A percentile compares a stretch with the other conserved stretches of the same genome.
These are phyloP conservation scores for Erynnis tages DNA, from an alignment of 2,888 invertebrate species.

Conservation along the genomic window DNA sequence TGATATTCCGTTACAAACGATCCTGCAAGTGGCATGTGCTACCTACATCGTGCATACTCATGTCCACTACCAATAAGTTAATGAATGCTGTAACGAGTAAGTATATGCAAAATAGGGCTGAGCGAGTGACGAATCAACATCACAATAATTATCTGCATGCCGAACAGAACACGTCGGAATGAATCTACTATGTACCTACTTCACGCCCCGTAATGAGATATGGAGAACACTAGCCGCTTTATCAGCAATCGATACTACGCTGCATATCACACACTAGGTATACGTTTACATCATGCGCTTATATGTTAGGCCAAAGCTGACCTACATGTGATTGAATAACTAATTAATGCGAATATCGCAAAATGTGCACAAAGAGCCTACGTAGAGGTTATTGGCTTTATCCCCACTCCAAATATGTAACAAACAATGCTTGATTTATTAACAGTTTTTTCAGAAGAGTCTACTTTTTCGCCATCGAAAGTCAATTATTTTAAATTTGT, in stretches of 20 bases:
- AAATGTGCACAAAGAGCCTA: not conserved
- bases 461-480: no score
- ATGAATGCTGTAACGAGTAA: not conserved
- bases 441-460: no score
- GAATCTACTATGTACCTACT: constrained; percentile 32
- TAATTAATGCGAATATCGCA: not conserved
- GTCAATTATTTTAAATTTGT: no score
- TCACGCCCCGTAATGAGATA: constrained; percentile 65
- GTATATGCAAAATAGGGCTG: constrained; percentile 14
- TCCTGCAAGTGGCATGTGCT: no score
- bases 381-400: no score
- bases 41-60: no score
- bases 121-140: constrained; percentile 7
- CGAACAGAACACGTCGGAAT: constrained; percentile 48
- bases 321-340: constrained; percentile 5
- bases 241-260: constrained; percentile 46
- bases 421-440: no score
- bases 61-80: no score
- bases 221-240: constrained; percentile 51
- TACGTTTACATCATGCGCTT: constrained; percentile 20
- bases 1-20: no score
- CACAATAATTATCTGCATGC: constrained; percentile 29
- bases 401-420: no score
- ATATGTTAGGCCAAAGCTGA: constrained; percentile 20
- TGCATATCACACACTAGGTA: not conserved